Evolutionary conservation across 2,888 invertebrate genomes (phyloP).

Genomic region (Cerastoderma edule): DNA sequence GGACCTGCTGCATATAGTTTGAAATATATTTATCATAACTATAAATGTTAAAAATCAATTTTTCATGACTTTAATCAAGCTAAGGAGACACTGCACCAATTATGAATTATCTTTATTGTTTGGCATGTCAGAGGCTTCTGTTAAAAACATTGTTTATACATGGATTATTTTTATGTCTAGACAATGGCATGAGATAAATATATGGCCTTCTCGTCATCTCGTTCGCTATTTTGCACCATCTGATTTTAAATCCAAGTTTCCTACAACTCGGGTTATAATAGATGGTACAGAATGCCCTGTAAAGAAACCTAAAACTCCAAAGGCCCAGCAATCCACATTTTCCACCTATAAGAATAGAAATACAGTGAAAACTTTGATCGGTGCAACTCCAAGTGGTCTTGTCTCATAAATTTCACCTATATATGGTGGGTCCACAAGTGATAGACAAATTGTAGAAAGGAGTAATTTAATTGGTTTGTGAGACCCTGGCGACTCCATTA

Average conservation of each 20-base stretch:
- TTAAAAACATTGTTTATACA: slow-evolving; percentile 54
- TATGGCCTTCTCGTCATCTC: slow-evolving; percentile 56
- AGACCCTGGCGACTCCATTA: slow-evolving; percentile 53
- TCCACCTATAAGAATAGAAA: slow-evolving; percentile 58
- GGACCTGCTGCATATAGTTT: slow-evolving; percentile 41
- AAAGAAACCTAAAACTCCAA: slow-evolving; percentile 45
- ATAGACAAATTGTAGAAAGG: slow-evolving; percentile 58
- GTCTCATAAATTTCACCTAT: slow-evolving; percentile 37
- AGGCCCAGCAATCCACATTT: slow-evolving; percentile 46
- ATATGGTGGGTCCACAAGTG: slow-evolving; percentile 59
- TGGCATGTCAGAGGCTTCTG: slow-evolving; percentile 41
- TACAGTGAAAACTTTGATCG: slow-evolving; percentile 49
- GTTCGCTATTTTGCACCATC: slow-evolving; percentile 56
- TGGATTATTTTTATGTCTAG: slow-evolving; percentile 57
- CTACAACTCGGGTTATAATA: slow-evolving; percentile 60
- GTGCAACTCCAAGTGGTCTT: slow-evolving; percentile 58
- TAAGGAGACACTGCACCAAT: slow-evolving; percentile 37
- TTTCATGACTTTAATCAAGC: slow-evolving; percentile 49
- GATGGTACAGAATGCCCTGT: slow-evolving; percentile 66
- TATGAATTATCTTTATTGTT: slow-evolving; percentile 52
- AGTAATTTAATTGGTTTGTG: slow-evolving; percentile 35
- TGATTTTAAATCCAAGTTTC: slow-evolving; percentile 56
- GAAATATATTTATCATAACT: slow-evolving; percentile 18
- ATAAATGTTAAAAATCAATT: slow-evolving; percentile 40
- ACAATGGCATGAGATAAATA: slow-evolving; percentile 54